phyloP scores from a whole-genome alignment of 2,797 vertebrate species.

The Caiman crocodilus region DNA sequence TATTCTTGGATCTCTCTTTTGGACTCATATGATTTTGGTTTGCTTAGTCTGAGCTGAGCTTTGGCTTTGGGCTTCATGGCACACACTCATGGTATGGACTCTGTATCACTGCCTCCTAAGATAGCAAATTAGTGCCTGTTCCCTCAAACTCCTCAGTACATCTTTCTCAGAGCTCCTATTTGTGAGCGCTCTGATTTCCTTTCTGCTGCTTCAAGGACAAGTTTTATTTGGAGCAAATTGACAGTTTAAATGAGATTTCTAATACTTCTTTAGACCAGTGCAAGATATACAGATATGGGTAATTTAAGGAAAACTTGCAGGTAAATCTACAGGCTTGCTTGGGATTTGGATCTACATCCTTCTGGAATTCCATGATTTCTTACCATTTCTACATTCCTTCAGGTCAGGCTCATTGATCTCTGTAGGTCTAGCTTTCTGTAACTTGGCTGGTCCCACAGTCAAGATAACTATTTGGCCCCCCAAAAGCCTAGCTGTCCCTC shows the following conservation, averaged over 20 bases:
- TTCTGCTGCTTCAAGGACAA: neutral
- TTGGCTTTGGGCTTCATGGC: no score
- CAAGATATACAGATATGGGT: neutral
- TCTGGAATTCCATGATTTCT: neutral
- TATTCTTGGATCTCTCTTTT: no score
- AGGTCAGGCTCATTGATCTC: neutral
- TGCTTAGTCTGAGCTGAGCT: no score
- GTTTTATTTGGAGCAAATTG: neutral
- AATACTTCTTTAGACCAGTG: neutral
- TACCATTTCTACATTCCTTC: neutral
- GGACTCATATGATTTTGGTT: no score
- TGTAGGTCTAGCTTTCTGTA: neutral
- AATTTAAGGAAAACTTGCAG: neutral
- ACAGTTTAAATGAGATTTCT: neutral
- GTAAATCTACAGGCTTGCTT: neutral
- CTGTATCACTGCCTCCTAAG: no score
- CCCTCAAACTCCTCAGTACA: neutral
- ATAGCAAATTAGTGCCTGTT: no score
- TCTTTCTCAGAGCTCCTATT: neutral
- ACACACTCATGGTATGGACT: no score
- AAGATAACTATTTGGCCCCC: neutral
- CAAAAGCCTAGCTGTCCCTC: fast-evolving
- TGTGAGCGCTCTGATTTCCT: neutral
- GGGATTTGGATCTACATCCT: neutral
- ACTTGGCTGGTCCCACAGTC: neutral